phyloP scores from a whole-genome alignment of 2,888 invertebrate genomes.

The Thereva nobilitata region DNA sequence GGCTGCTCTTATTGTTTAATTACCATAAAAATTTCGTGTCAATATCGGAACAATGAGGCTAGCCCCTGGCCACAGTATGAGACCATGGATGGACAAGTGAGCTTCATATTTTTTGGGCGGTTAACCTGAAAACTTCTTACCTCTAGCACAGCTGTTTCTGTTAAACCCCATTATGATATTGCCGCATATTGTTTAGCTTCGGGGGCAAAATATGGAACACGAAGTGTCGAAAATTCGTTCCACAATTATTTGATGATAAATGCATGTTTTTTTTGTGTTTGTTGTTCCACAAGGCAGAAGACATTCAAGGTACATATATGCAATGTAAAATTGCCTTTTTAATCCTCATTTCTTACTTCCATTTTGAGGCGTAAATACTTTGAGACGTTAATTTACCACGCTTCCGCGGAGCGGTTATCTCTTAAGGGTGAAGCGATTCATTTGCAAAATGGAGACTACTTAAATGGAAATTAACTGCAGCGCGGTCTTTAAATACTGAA shows the following conservation, averaged over 20 bases:
- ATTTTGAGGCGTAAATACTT: no score
- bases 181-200: not conserved
- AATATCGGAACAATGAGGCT: not conserved
- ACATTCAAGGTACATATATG: no score
- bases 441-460: no score
- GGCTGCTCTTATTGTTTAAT: constrained; percentile 15
- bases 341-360: no score
- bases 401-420: no score
- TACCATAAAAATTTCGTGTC: constrained; percentile 23
- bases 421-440: no score
- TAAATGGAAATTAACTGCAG: no score
- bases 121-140: not conserved
- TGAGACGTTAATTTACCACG: no score
- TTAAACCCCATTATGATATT: constrained; percentile 3
- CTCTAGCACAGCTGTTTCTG: constrained; percentile 6
- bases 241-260: constrained; percentile 23
- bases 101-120: not conserved
- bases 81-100: constrained; percentile 11
- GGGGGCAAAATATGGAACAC: not conserved
- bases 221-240: not conserved
- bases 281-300: no score
- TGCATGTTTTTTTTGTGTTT: not conserved
- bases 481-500: no score
- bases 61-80: constrained; percentile 9
- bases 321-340: no score